Base-by-base conservation (phyloP, 2,797 vertebrate genomes). In the Thunnus albacares region DNA sequence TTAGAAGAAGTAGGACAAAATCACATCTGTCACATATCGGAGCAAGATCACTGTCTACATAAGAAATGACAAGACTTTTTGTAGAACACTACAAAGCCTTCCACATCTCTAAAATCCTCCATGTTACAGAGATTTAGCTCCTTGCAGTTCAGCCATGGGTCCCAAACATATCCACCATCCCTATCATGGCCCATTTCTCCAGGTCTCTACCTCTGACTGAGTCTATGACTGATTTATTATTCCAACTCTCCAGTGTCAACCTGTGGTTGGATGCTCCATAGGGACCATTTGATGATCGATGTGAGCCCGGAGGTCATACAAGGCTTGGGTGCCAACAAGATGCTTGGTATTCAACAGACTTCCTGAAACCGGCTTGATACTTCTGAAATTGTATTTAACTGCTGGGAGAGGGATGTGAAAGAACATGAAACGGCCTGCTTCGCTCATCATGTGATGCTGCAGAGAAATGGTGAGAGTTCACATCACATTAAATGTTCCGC, bases 231-330 rank as follows among this genome's bases (percentile, higher is more conserved):
- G 82, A 86, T 87, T 85, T 79, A 87, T 88, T 80, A 86, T 89
- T 87, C 77, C 14, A 22, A 20, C 77, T 82, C 71, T 38, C 67
- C n/a, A 28, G 68, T 66, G 69, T 89, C 81, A 75, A 80, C 77
- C 74, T 53, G 77, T 81, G 84, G 69, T 80, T 33, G 17, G 73
- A 51, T 62, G 63, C 71, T 83, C 90, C 30, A 4, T 38, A 47
- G 83, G 87, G 83, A 86, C 70, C 64, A 33, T 82, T 71, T 65
- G 77, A 70, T 82, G 86, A 92, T 90, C 76, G 80, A 91, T 91
- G 64, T 76, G 45, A 75, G 73, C 82, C 75, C 26, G 26, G 85
- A 81, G 89, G 89, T 91, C 78, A 86, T 74, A 57, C 66, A 30
- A 71, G 82, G 66, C 77, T 47, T 20, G 52, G 22, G 77, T 73